Evolutionary conservation across 2,797 vertebrate species (phyloP).

Genomic region (Orientallactaga sibirica): DNA sequence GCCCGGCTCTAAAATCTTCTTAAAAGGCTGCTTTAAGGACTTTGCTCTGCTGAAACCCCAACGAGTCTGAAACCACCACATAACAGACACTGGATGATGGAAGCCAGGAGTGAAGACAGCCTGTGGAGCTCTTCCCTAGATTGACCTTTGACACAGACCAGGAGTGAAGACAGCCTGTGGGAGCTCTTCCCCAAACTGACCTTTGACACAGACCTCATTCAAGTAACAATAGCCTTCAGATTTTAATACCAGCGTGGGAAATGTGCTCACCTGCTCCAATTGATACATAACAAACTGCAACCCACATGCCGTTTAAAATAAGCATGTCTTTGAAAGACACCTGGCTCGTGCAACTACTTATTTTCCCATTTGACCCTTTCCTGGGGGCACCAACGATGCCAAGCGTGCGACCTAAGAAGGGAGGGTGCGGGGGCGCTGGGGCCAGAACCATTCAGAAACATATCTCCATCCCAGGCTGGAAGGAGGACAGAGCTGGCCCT

Average conservation of each 20-base stretch:
- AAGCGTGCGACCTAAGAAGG: background rate
- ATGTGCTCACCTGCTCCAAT: background rate
- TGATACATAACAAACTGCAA: background rate
- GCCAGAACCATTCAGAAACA: background rate
- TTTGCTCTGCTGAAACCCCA: background rate
- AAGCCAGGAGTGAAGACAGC: background rate
- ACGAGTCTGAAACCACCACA: background rate
- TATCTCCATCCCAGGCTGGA: background rate
- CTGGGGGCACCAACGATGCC: background rate
- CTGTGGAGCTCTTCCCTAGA: background rate
- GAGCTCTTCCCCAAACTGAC: no score
- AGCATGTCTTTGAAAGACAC: constrained; percentile 6
- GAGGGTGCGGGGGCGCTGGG: background rate
- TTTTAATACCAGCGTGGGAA: constrained; percentile 9
- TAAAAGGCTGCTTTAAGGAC: background rate
- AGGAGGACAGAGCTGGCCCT: background rate
- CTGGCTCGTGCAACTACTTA: background rate
- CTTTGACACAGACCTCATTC: no score
- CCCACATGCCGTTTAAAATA: background rate
- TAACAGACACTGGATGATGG: background rate
- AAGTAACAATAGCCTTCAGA: background rate
- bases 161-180: no score
- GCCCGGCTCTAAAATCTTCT: background rate
- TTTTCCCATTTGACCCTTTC: background rate
- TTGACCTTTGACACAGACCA: background rate